A percentile compares a stretch with the other conserved stretches of the same genome.
Conservation (phyloP, 2,797 vertebrate species). For the Nothura maculosa region DNA sequence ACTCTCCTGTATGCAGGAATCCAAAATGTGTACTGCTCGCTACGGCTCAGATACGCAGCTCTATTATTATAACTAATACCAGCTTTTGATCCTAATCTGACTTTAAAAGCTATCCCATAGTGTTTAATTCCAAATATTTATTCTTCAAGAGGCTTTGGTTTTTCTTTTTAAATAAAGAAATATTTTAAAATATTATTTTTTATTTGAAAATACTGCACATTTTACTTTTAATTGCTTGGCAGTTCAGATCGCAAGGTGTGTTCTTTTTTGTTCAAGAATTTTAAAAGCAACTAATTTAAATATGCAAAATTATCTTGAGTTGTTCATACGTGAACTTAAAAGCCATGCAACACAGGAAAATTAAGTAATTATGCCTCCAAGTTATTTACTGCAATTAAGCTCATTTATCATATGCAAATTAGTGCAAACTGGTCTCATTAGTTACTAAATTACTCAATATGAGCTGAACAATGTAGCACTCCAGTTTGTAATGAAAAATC, state of each 20-base stretch:
- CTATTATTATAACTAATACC: not conserved
- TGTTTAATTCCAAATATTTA: not conserved
- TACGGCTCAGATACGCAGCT: not conserved
- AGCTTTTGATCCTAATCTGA: not conserved
- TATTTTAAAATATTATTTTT: not conserved
- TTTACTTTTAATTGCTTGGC: constrained; percentile 77
- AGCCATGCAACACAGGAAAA: constrained; percentile 90
- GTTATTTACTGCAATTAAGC: constrained; percentile 92
- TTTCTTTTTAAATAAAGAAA: not conserved
- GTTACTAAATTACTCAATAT: constrained; percentile 92
- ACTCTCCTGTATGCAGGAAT: not conserved
- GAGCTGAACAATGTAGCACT: constrained; percentile 91
- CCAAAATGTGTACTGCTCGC: not conserved
- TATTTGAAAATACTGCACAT: constrained; percentile 52
- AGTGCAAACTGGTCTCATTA: constrained; percentile 92
- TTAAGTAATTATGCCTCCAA: constrained; percentile 92
- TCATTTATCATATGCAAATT: constrained; percentile 93
- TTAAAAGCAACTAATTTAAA: constrained; percentile 87
- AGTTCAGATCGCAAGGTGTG: constrained; percentile 81
- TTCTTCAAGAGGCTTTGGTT: not conserved
- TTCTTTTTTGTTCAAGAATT: constrained; percentile 82
- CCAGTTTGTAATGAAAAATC: constrained; percentile 92
- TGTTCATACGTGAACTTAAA: constrained; percentile 90
- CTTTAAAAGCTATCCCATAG: not conserved
- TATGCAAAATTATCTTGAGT: constrained; percentile 89